phyloP scores from a whole-genome alignment of 2,888 invertebrate species.

The Hymenopus coronatus region DNA sequence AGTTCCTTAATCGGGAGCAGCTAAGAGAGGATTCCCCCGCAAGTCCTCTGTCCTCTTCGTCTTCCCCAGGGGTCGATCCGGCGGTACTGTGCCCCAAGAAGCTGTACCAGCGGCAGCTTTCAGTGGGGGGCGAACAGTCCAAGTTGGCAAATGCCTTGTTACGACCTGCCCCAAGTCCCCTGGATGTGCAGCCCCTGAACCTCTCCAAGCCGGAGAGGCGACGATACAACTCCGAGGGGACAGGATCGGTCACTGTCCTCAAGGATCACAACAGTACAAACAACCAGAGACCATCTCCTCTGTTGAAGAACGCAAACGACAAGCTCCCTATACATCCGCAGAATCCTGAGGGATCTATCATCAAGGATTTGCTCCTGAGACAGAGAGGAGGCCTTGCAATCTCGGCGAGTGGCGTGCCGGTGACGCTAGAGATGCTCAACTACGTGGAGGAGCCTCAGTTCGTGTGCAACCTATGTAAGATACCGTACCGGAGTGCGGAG shows the following conservation, averaged over 20 bases:
- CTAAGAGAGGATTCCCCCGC: constrained; percentile 28
- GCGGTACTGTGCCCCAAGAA: constrained; percentile 23
- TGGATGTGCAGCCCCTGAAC: constrained; percentile 55
- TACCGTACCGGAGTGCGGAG: constrained; percentile 75
- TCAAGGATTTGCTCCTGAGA: constrained; percentile 77
- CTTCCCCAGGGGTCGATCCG: constrained; percentile 27
- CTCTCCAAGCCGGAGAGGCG: constrained; percentile 47
- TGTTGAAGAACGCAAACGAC: constrained; percentile 6
- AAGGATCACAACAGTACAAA: constrained; percentile 7
- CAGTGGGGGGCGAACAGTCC: constrained; percentile 40
- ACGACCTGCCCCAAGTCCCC: constrained; percentile 18
- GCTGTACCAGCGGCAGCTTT: constrained; percentile 16
- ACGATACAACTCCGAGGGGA: background rate
- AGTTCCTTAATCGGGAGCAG: constrained; percentile 45
- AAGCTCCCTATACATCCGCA: constrained; percentile 53
- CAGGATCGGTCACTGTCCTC: background rate
- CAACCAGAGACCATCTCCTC: background rate
- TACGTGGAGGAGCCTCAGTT: constrained; percentile 51
- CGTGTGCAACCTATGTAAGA: constrained; percentile 74
- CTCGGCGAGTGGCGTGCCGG: background rate
- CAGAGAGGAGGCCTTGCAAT: constrained; percentile 44
- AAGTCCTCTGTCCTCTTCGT: constrained; percentile 25
- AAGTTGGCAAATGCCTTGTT: constrained; percentile 49
- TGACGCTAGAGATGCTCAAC: background rate
- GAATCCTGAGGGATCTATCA: constrained; percentile 57